These are phyloP conservation scores for Willowsia nigromaculata DNA, from an alignment of 2,888 invertebrate species.

Conservation along the genomic window DNA sequence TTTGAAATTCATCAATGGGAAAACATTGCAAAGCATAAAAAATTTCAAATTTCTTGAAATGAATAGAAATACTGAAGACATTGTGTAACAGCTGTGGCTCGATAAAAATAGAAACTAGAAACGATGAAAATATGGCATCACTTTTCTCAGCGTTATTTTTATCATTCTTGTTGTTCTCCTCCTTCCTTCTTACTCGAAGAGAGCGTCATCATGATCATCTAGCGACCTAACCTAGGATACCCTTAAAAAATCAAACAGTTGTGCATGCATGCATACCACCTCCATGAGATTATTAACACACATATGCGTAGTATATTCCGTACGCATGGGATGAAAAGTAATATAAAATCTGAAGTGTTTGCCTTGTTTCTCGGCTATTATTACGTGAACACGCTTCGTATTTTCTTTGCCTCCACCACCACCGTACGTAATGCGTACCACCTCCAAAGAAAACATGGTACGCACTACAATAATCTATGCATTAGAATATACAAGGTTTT, in stretches of 20 bases:
- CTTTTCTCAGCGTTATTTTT: constrained; percentile 19
- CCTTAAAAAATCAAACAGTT: constrained; percentile 53
- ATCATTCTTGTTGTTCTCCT: constrained; percentile 32
- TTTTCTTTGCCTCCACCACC: constrained; percentile 25
- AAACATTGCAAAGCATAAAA: not conserved
- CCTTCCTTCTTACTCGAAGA: not conserved
- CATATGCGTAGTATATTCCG: not conserved
- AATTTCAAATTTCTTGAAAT: constrained; percentile 26
- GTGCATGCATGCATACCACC: not conserved
- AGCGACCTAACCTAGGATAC: constrained; percentile 69
- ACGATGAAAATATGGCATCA: constrained; percentile 51
- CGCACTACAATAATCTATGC: not conserved
- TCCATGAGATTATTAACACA: constrained; percentile 3
- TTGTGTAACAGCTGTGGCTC: constrained; percentile 69
- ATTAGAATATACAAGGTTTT: not conserved
- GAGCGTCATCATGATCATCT: constrained; percentile 1
- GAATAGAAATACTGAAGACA: constrained; percentile 38
- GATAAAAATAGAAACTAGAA: constrained; percentile 30
- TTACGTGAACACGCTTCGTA: constrained; percentile 40
- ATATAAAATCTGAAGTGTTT: not conserved
- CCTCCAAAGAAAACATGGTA: not conserved
- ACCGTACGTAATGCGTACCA: not conserved
- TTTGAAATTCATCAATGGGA: not conserved
- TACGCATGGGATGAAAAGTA: not conserved
- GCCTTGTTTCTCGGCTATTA: not conserved